Evolutionary conservation across 2,797 vertebrate genomes (phyloP).

Genomic region (Oreochromis grahami): DNA sequence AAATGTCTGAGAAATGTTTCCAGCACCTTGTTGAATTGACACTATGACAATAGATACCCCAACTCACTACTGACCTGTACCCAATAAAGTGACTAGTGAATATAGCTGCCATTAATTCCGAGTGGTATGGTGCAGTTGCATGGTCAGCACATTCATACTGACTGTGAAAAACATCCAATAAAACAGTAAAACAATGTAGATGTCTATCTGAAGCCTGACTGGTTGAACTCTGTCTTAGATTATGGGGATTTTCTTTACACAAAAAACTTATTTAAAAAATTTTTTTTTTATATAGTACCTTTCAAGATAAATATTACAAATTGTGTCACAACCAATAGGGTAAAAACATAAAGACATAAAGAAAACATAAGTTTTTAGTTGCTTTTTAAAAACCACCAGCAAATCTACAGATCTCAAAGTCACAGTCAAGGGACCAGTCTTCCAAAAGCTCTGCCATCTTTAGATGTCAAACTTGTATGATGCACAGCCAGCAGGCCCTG

Average conservation of each 20-base stretch:
- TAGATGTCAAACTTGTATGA: too few relatives aligned
- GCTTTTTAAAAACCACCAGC: too few relatives aligned
- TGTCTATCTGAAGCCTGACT: neutral
- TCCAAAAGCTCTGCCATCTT: too few relatives aligned
- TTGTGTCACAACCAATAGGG: neutral
- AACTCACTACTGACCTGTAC: neutral
- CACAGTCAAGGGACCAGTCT: too few relatives aligned
- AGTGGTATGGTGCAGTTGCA: neutral
- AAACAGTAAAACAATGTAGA: neutral
- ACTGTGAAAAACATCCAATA: neutral
- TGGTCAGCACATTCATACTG: neutral
- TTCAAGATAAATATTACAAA: neutral
- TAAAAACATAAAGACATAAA: too few relatives aligned
- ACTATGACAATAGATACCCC: neutral
- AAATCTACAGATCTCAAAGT: too few relatives aligned
- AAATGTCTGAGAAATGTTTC: neutral
- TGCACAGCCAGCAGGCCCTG: too few relatives aligned
- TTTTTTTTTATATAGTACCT: neutral
- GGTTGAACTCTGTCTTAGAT: neutral
- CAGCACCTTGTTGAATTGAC: neutral
- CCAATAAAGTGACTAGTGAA: neutral
- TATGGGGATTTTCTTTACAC: neutral
- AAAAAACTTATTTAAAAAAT: neutral
- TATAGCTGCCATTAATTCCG: neutral
- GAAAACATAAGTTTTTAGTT: too few relatives aligned